Conservation (phyloP, 1,140 invertebrate genomes). For the Eueides isabella region DNA sequence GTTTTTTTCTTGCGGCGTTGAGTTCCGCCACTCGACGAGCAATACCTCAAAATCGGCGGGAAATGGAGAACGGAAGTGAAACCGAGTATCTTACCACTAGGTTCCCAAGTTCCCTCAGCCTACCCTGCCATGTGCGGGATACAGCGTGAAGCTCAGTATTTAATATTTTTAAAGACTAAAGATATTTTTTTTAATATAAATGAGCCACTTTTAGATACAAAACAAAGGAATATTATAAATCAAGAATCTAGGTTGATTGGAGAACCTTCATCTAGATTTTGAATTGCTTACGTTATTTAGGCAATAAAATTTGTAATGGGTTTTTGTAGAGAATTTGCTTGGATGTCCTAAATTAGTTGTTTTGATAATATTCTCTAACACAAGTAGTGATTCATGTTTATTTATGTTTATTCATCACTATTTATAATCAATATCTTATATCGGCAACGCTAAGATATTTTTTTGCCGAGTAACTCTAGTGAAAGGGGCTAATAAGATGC, state of each 20-base stretch:
- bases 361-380: background rate
- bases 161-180: background rate
- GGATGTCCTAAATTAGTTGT: background rate
- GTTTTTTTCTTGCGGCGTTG: too few relatives aligned
- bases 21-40: too few relatives aligned
- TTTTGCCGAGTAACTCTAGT: too few relatives aligned
- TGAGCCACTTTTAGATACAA: slow-evolving; percentile 10
- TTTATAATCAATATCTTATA: too few relatives aligned
- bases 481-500: too few relatives aligned
- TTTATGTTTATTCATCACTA: background rate
- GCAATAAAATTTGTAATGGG: slow-evolving; percentile 12
- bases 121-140: too few relatives aligned
- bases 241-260: slow-evolving; percentile 31
- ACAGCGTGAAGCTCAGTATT: too few relatives aligned
- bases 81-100: too few relatives aligned
- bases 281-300: background rate
- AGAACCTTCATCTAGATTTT: slow-evolving; percentile 29
- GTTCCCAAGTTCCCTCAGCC: too few relatives aligned
- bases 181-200: slow-evolving; percentile 14
- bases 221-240: slow-evolving; percentile 32
- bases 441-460: too few relatives aligned
- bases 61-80: too few relatives aligned
- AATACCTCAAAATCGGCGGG: too few relatives aligned
- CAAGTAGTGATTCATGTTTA: background rate
- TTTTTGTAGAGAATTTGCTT: background rate